These are phyloP conservation scores for Clavelina lepadiformis DNA, from an alignment of 23 tunicate species.

Conservation along the genomic window DNA sequence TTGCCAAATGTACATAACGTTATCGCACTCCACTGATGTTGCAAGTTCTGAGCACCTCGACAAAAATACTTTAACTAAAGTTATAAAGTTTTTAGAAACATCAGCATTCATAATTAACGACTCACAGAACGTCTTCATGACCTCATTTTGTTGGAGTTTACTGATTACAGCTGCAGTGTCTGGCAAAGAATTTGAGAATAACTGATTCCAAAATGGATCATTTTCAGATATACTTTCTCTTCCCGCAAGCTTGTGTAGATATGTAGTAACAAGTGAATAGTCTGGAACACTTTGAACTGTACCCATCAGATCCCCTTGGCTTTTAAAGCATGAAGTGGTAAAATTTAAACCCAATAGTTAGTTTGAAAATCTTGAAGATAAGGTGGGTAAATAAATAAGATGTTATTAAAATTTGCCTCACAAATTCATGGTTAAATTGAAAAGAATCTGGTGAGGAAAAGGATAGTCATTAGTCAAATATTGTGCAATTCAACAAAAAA, in stretches of 20 bases:
- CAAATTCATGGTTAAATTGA: no score
- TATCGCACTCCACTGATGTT: slow-evolving; percentile 87
- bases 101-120: slow-evolving; percentile 73
- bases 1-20: slow-evolving; percentile 93
- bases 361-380: no score
- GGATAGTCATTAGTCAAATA: no score
- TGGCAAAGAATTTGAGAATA: slow-evolving; percentile 49
- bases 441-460: no score
- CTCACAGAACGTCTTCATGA: slow-evolving; percentile 62
- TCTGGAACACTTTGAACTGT: no score
- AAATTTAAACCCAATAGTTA: no score
- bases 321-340: no score
- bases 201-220: slow-evolving; percentile 99
- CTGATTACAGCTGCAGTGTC: slow-evolving; percentile 6
- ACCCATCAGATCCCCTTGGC: no score
- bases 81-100: slow-evolving; percentile 66
- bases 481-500: no score
- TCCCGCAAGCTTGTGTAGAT: slow-evolving; percentile 49
- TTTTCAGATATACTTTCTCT: slow-evolving; percentile 56
- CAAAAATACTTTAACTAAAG: slow-evolving; percentile 70
- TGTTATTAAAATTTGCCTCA: no score
- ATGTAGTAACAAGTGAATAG: no score
- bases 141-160: slow-evolving; percentile 43
- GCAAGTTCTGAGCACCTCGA: slow-evolving; percentile 58
- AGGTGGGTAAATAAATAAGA: no score